phyloP scores from a whole-genome alignment of 2,113 vertebrate species.

The Cryptoleucopteryx plumbea region DNA sequence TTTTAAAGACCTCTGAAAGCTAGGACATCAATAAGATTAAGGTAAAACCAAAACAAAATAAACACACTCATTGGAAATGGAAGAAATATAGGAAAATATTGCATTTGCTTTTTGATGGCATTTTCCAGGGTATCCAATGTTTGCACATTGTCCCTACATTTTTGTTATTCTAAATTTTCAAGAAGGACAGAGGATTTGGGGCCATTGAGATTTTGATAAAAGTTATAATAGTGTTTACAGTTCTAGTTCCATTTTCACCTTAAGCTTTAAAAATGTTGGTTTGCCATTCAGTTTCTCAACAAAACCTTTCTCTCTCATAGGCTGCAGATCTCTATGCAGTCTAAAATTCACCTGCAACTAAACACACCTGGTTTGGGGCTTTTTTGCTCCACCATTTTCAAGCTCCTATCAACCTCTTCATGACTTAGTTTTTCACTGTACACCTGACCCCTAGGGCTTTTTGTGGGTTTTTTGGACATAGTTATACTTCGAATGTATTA shows the following conservation, averaged over 20 bases:
- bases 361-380: accelerated
- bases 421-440: neutral
- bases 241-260: neutral
- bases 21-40: neutral
- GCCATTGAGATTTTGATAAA: neutral
- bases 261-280: neutral
- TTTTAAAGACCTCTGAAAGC: neutral
- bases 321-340: neutral
- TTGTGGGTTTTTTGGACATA: accelerated
- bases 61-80: neutral
- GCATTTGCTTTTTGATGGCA: neutral
- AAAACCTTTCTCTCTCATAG: neutral
- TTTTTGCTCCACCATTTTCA: neutral
- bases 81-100: neutral
- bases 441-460: neutral
- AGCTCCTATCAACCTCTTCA: neutral
- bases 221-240: neutral
- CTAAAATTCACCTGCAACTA: neutral
- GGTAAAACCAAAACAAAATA: neutral
- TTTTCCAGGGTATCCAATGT: neutral
- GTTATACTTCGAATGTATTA: neutral
- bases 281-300: neutral
- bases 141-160: neutral
- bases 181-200: neutral
- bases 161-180: neutral